phyloP scores from a whole-genome alignment of 2,113 vertebrate genomes.

The Barnardius zonarius region DNA sequence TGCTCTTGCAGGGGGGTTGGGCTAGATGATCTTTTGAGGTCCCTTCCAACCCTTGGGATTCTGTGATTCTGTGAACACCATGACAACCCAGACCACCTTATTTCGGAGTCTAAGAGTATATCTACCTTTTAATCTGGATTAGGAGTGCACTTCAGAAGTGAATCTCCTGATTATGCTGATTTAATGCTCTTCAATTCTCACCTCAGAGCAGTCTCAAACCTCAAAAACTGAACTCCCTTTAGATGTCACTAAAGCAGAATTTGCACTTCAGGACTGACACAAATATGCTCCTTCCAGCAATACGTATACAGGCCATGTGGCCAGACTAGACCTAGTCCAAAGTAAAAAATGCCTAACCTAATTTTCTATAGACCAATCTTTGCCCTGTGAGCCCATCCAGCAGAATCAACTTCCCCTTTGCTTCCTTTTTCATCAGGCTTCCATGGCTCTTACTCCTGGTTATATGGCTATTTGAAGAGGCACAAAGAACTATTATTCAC shows the following conservation, averaged over 20 bases:
- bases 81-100: neutral
- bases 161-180: neutral
- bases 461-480: neutral
- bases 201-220: neutral
- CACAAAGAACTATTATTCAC: neutral
- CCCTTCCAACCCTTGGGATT: too few species aligned
- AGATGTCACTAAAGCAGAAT: neutral
- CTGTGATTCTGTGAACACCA: too few species aligned
- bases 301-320: accelerated
- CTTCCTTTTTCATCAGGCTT: neutral
- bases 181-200: neutral
- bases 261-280: neutral
- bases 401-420: neutral
- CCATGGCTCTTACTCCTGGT: neutral
- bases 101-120: neutral
- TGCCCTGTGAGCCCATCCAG: neutral
- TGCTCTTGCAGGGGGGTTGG: too few species aligned
- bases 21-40: too few species aligned
- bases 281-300: neutral
- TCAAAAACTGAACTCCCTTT: neutral
- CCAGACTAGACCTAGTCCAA: neutral
- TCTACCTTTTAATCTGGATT: neutral
- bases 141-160: neutral
- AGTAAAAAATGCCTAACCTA: neutral
- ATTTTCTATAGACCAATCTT: neutral